A percentile compares a stretch with the other conserved stretches of the same genome.
phyloP scores from a whole-genome alignment of 1,140 invertebrate species.

The Littorina saxatilis region DNA sequence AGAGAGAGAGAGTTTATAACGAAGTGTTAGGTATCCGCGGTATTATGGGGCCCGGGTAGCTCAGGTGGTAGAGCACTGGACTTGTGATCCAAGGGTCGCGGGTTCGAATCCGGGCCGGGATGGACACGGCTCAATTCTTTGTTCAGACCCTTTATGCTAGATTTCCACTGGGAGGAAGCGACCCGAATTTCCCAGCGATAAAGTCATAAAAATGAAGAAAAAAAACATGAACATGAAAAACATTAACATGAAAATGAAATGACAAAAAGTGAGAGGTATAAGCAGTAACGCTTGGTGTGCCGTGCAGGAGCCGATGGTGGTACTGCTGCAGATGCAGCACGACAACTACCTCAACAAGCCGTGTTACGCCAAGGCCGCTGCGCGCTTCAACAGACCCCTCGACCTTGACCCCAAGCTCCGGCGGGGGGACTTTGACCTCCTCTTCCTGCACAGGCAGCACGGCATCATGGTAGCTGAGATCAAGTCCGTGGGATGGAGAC shows the following conservation, averaged over 20 bases:
- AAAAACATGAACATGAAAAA: no score
- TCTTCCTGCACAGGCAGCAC: slow-evolving; percentile 23
- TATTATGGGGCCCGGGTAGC: no score
- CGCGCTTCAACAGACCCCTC: neutral
- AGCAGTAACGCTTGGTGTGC: neutral
- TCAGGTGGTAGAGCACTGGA: no score
- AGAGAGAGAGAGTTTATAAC: no score
- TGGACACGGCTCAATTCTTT: neutral
- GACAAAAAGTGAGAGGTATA: neutral
- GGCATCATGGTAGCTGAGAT: slow-evolving; percentile 28
- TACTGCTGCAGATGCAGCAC: slow-evolving; percentile 33
- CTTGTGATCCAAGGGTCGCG: no score
- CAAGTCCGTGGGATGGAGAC: slow-evolving; percentile 31
- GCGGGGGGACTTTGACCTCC: slow-evolving; percentile 29
- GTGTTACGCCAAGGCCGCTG: neutral
- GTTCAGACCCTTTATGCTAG: no score
- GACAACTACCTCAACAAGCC: slow-evolving; percentile 37
- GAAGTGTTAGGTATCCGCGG: no score
- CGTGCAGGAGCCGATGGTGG: slow-evolving; percentile 35
- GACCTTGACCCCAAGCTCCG: neutral
- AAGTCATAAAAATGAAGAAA: no score
- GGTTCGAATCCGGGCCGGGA: no score
- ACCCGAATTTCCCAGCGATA: no score
- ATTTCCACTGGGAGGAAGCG: no score
- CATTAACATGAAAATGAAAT: no score